Base-by-base conservation (phyloP, 2,888 invertebrate species). In the Glyphotaelius pellucidus region DNA sequence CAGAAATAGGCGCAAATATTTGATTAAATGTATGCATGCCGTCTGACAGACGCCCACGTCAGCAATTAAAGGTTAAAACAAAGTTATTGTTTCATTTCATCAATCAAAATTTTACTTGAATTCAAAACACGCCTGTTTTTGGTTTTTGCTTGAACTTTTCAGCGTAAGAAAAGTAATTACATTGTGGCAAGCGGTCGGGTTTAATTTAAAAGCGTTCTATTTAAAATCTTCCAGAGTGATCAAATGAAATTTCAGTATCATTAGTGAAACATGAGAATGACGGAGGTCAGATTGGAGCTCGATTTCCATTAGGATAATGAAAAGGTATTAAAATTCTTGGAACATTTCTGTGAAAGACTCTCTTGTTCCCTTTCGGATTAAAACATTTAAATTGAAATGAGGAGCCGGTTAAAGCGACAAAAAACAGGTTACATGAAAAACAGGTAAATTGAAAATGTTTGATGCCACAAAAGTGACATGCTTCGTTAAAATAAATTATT, bases 271-370 rank as follows among this genome's bases (percentile, higher is more conserved):
- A 86, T n/a, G 42, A 42, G 42, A 42, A 86, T 38, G 86, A 86
- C 42, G 42, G 42, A 42, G 42, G 86, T 86, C 42, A 86, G 42
- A 86, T 86, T 30, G 25, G 86, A 86, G 86, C 86, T 86, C 42
- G 86, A 86, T 86, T 86, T 86, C 86, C 47, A 86, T 47, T 86
- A 86, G 86, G 86, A 86, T 86, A 86, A 86, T 86, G 86, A 86
- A 86, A 86, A 86, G 86, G 86, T 86, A 86, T 86, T 42, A 86
- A 86, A 86, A 42, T 86, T 47, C 86, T 42, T n/a, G n/a, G 86
- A 86, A 38, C n/a, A 38, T 30, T 30, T 86, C 5, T 42, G 19
- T 25, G 47, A 25, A 86, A 86, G 42, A 86, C 47, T 25, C 42
- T 86, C 47, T 86, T 38, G 38, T 86, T 42, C 30, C 25, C 86